Base-by-base conservation (phyloP, 1,140 invertebrate genomes). In the Solenopsis fugax region DNA sequence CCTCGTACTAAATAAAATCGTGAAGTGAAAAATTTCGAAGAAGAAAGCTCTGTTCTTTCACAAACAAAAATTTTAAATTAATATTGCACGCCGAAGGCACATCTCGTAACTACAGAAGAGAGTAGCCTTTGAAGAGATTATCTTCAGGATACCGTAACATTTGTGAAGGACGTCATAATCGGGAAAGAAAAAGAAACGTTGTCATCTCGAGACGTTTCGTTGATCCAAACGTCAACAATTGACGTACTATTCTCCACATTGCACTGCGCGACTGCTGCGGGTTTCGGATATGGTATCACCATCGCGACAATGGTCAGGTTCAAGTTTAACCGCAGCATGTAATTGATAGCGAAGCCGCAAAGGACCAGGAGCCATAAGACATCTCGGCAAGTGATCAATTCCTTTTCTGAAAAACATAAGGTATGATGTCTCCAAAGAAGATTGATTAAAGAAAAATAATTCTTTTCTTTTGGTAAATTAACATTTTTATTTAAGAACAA, bases 281-380 rank as follows among this genome's bases (percentile, higher is more conserved):
- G 24, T 69, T 92, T 91, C 6, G 89, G 37, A 71, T 90, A 85
- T 9, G 91, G 93, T 60, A 96, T 94, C 0, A 98, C 97, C 98
- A 98, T 98, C 24, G 97, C 97, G 13, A 98, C 97, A 84, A 98
- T 98, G 12, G 97, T 97, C n/a, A 98, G 97, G 91, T 98, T 98
- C 16, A 98, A 94, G 93, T 98, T 98, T 29, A 98, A 97, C 37
- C 98, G 95, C 72, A 98, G 95, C 95, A 98, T 97, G 92, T 98
- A 98, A 89, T 98, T 97, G 48, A 97, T 96, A 5, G 96, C 96
- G 86, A 98, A 97, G 6, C 97, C 97, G 81, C 96, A 95, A 90
- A 98, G 98, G 1, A 96, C 96, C 88, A 97, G 89, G 78, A 96
- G 95, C 97, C 97, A 97, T 6, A 97, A 92, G 13, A 97, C 95